A percentile compares a stretch with the other conserved stretches of the same genome.
These are phyloP conservation scores for Antennarius maculatus DNA, from an alignment of 2,797 vertebrate genomes.

Conservation along the genomic window DNA sequence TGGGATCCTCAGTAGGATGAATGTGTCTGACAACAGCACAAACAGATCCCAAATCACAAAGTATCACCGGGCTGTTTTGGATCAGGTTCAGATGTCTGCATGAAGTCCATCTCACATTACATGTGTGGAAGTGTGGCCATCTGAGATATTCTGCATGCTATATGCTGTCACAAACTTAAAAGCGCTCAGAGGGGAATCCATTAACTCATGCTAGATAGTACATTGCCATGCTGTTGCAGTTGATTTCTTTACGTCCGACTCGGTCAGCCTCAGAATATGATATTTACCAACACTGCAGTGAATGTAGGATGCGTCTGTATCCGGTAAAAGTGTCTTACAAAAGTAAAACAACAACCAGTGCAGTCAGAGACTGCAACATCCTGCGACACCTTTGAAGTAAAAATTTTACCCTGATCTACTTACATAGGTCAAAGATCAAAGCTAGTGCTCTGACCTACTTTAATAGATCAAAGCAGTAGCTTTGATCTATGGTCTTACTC, in stretches of 20 bases:
- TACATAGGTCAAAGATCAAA: too few relatives aligned
- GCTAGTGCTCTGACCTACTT: too few relatives aligned
- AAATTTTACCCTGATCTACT: too few relatives aligned
- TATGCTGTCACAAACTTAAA: background rate
- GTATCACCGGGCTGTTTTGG: background rate
- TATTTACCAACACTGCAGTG: background rate
- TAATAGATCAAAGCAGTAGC: too few relatives aligned
- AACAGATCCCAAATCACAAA: background rate
- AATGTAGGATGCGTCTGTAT: background rate
- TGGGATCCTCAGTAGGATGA: background rate
- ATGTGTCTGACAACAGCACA: background rate
- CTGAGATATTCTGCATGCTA: background rate
- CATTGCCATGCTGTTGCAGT: background rate
- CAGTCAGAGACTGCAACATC: too few relatives aligned
- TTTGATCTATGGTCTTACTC: too few relatives aligned
- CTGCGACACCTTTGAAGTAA: too few relatives aligned
- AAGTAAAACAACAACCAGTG: too few relatives aligned
- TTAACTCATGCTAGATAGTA: background rate
- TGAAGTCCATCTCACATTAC: background rate
- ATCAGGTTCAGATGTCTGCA: background rate
- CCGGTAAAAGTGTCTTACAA: background rate
- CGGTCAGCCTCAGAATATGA: background rate
- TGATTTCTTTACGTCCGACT: background rate
- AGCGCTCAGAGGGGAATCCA: background rate
- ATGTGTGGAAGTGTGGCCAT: background rate